Evolutionary conservation across 2,888 invertebrate genomes (phyloP).

Genomic region (Stomorhina lunata): DNA sequence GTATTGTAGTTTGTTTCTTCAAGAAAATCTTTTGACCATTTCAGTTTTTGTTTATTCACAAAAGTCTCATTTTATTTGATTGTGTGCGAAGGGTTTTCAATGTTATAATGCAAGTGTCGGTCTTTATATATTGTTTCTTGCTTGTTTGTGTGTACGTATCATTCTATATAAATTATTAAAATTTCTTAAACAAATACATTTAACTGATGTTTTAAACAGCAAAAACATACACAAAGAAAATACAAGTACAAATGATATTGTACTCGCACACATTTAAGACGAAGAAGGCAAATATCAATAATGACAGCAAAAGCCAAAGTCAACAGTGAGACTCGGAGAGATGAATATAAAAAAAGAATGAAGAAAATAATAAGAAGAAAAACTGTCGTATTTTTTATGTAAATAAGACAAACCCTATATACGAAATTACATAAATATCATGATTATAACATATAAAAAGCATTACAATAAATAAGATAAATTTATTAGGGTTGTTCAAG

Average conservation of each 20-base stretch:
- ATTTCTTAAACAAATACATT: conserved; percentile 36
- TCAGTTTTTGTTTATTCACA: background rate
- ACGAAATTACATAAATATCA: background rate
- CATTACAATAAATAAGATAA: background rate
- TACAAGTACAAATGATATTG: too few relatives aligned
- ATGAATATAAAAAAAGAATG: background rate
- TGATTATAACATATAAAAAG: background rate
- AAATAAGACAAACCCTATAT: background rate
- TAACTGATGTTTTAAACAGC: background rate
- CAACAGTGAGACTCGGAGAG: conserved; percentile 13
- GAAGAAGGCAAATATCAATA: conserved; percentile 19
- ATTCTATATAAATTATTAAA: conserved; percentile 41
- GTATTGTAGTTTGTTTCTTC: background rate
- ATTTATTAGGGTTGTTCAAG: background rate
- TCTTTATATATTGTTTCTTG: too few relatives aligned
- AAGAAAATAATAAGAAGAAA: background rate
- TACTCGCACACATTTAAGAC: too few relatives aligned
- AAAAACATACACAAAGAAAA: background rate
- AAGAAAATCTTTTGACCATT: background rate
- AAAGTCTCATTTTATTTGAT: background rate
- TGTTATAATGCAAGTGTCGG: background rate
- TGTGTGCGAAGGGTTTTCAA: background rate
- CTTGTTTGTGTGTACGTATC: background rate
- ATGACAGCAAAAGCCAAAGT: conserved; percentile 20
- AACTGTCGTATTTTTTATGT: conserved; percentile 9